A percentile compares a stretch with the other conserved stretches of the same genome.
Conservation (phyloP, 2,113 vertebrate genomes). For the Oncorhynchus clarkii region DNA sequence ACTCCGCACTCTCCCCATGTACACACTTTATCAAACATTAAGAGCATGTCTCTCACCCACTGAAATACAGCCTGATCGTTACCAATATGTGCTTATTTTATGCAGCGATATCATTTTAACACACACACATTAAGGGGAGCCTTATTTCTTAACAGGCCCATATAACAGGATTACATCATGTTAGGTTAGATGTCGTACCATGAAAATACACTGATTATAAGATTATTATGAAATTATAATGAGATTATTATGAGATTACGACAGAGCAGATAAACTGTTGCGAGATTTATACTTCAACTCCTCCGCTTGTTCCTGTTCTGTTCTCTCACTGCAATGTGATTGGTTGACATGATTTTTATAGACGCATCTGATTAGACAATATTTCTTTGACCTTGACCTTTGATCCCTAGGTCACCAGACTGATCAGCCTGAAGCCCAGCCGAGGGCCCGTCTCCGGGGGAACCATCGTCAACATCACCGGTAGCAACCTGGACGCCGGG, state of each 20-base stretch:
- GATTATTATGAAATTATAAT: constrained; percentile 57
- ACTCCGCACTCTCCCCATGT: background rate
- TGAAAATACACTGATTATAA: constrained; percentile 35
- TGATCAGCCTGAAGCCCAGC: constrained; percentile 83
- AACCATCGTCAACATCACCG: constrained; percentile 92
- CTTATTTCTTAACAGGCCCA: constrained; percentile 48
- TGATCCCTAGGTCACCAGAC: constrained; percentile 78
- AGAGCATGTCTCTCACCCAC: constrained; percentile 5
- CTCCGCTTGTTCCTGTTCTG: background rate
- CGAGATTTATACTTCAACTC: constrained; percentile 22
- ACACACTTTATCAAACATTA: constrained; percentile 21
- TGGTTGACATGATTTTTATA: background rate
- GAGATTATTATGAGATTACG: constrained; percentile 49
- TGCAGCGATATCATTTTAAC: constrained; percentile 55
- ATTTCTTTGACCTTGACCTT: constrained; percentile 7
- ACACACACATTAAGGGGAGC: constrained; percentile 40
- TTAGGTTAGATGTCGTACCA: constrained; percentile 39
- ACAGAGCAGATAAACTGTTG: constrained; percentile 19
- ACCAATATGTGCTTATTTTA: constrained; percentile 36
- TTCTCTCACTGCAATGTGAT: background rate
- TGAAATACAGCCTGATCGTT: constrained; percentile 25
- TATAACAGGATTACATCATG: constrained; percentile 52
- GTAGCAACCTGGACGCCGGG: constrained; percentile 91
- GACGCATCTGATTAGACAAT: background rate
- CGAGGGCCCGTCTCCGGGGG: constrained; percentile 92